These are phyloP conservation scores for Malacosoma neustria DNA, from an alignment of 2,888 invertebrate species.

Conservation along the genomic window DNA sequence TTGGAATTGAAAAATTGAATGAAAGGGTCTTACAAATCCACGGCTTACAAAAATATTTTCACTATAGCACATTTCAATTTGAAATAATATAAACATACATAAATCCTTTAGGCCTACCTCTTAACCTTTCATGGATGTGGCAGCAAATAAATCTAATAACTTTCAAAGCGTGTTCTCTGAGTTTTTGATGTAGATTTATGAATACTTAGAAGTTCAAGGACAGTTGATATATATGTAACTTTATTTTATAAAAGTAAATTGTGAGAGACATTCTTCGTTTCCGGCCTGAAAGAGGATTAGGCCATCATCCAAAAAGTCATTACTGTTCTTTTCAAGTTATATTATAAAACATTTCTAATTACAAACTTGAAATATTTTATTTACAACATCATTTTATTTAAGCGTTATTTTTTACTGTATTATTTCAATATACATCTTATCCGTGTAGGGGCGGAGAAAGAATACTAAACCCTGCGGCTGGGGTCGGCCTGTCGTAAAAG, in stretches of 20 bases:
- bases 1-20: not conserved
- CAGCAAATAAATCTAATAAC: slow-evolving; percentile 33
- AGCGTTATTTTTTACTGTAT: no score
- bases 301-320: not conserved
- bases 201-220: slow-evolving; percentile 3
- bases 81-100: not conserved
- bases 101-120: slow-evolving; percentile 5
- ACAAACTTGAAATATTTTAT: no score
- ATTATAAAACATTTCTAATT: no score
- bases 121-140: slow-evolving; percentile 19
- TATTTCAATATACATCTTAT: no score
- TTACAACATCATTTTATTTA: no score
- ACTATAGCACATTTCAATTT: not conserved
- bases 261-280: no score
- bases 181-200: slow-evolving; percentile 7
- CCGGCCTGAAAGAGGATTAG: not conserved
- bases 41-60: not conserved
- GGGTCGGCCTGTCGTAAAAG: no score
- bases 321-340: no score
- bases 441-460: no score
- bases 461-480: no score
- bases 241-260: no score
- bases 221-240: no score
- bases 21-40: not conserved
- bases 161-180: slow-evolving; percentile 23